Base-by-base conservation (phyloP, 2,797 vertebrate genomes). In the Gymnocypris eckloni region DNA sequence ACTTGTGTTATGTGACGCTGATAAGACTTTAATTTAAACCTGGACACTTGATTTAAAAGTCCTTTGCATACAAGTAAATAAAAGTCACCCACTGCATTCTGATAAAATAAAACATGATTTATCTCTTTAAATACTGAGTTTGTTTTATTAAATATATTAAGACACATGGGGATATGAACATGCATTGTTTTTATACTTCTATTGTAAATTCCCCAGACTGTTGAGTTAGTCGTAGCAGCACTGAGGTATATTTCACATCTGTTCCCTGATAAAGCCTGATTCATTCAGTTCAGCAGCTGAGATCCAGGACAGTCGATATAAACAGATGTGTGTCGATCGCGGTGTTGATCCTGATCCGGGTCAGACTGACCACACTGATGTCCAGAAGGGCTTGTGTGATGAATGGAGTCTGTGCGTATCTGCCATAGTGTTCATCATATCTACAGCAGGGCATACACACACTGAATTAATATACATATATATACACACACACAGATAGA, bases 361-460 rank as follows among this genome's bases (percentile, higher is more conserved):
- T 54, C 52, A 54, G 52, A 61, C 4, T 61, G 59, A 61, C 10
- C 10, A 52, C 11, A 25, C 28, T 77, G 48, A 54, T 28, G 73
- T 83, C 56, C 61, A 61, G 70, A 45, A 15, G 8, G 64, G 77
- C 33, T 80, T 39, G 69, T 61, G 18, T 50, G 69, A 50, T 59
- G 52, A 11, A 59, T 54, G 41, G 11, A 66, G 64, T 8, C 15
- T 3, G n/a, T 39, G n/a, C 25, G 25, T 80, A 2, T 33, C 41
- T 73, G 69, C 73, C 66, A 9, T 45, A 56, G 28, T 70, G 75
- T 72, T 76, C 52, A 81, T 82, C 1, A 48, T 64, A 78, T 82
- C 88, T 88, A 54, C 64, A 78, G 69, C 69, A 83, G 37, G 67
- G 89, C 86, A 92, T 90, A 88, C 91, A 82, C 89, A 82, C 76